Evolutionary conservation across 1,140 invertebrate species (phyloP).

Genomic region (Hyposmocoma kahamanoa): DNA sequence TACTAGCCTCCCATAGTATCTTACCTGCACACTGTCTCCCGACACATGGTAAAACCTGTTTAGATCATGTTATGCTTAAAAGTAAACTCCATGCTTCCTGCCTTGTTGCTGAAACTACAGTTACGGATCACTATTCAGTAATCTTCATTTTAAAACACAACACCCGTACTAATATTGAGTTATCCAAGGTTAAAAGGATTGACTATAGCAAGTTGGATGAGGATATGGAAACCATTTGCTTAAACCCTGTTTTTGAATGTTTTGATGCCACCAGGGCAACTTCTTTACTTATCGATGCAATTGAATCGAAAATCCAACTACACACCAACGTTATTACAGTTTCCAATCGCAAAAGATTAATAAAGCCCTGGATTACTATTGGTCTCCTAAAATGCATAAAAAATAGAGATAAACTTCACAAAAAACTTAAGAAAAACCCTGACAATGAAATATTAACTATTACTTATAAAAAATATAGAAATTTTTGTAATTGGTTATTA

Average conservation of each 20-base stretch:
- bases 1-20: neutral
- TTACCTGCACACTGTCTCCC: neutral
- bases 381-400: neutral
- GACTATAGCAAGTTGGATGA: neutral
- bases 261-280: neutral
- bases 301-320: neutral
- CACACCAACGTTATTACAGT: neutral
- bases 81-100: neutral
- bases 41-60: neutral
- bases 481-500: neutral
- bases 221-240: neutral
- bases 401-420: neutral
- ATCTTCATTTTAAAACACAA: neutral
- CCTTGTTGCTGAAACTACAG: neutral
- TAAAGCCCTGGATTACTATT: neutral
- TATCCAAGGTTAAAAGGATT: neutral
- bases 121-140: neutral
- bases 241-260: neutral
- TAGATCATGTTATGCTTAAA: neutral
- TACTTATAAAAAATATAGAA: neutral
- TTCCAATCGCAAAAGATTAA: neutral
- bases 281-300: neutral
- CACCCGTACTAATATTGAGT: neutral
- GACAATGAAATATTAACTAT: neutral
- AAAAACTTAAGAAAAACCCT: neutral